Conservation (phyloP, 2,888 invertebrate genomes). For the Sinohyriopsis cumingii region DNA sequence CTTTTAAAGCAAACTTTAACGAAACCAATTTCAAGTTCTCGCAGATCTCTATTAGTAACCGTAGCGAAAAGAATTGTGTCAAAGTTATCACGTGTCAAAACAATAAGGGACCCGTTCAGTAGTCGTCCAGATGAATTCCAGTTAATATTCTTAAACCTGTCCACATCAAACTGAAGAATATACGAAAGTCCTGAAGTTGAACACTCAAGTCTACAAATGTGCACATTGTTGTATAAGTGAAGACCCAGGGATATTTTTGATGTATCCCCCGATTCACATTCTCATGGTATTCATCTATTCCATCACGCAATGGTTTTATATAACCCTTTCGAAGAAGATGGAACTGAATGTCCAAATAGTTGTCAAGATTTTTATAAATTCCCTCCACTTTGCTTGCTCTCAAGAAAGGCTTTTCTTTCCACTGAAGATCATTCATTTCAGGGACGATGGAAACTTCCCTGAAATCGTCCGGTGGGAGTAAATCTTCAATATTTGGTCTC, state of each 20-base stretch:
- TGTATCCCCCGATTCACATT: slow-evolving; percentile 9
- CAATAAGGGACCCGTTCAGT: slow-evolving; percentile 82
- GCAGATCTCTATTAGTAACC: slow-evolving; percentile 65
- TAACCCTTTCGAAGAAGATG: slow-evolving; percentile 87
- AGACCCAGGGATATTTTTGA: slow-evolving; percentile 42
- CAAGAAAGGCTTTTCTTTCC: slow-evolving; percentile 71
- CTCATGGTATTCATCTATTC: slow-evolving; percentile 76
- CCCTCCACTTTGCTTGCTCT: slow-evolving; percentile 78
- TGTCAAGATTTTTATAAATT: slow-evolving; percentile 78
- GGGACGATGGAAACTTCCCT: slow-evolving; percentile 55
- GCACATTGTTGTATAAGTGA: slow-evolving; percentile 58
- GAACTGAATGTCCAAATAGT: slow-evolving; percentile 86
- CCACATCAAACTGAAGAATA: slow-evolving; percentile 48
- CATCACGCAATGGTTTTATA: slow-evolving; percentile 81
- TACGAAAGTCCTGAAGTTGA: slow-evolving; percentile 51
- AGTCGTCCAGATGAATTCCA: slow-evolving; percentile 77
- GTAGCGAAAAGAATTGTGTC: slow-evolving; percentile 81
- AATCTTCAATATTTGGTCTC: too few species aligned
- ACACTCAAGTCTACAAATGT: slow-evolving; percentile 52
- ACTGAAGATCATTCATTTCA: slow-evolving; percentile 63
- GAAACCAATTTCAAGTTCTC: slow-evolving; percentile 49
- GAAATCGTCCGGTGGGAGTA: slow-evolving; percentile 33
- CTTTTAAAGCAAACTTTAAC: slow-evolving; percentile 55
- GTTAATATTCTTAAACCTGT: slow-evolving; percentile 29
- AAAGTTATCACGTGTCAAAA: slow-evolving; percentile 82